phyloP scores from a whole-genome alignment of 1,140 invertebrate species.

The Drosophila tani region DNA sequence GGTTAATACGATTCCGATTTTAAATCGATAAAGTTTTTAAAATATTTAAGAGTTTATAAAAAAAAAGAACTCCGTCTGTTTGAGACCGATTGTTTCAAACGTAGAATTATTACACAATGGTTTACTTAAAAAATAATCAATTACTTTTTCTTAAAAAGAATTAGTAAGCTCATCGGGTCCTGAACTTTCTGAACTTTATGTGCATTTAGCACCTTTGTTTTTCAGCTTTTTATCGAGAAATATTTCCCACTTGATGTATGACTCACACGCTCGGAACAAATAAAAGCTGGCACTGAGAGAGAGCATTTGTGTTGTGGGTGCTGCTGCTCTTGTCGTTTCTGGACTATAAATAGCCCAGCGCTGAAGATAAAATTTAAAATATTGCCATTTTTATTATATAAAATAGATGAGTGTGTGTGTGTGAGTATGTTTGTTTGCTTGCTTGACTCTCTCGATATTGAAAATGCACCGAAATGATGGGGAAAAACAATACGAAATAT shows the following conservation, averaged over 20 bases:
- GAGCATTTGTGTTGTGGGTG: slow-evolving; percentile 44
- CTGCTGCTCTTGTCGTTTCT: slow-evolving; percentile 30
- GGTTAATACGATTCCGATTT: neutral
- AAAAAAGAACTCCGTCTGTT: too few relatives aligned
- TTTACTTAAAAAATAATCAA: neutral
- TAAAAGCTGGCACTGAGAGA: slow-evolving; percentile 16
- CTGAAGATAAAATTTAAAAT: slow-evolving; percentile 68
- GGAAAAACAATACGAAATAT: slow-evolving; percentile 51
- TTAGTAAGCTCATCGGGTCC: neutral
- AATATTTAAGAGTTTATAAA: too few relatives aligned
- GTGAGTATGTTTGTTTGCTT: neutral
- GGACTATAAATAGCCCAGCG: slow-evolving; percentile 62
- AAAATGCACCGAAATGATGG: slow-evolving; percentile 41
- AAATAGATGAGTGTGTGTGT: slow-evolving; percentile 19
- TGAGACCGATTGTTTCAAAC: too few relatives aligned
- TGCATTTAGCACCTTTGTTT: slow-evolving; percentile 54
- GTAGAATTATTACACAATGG: too few relatives aligned
- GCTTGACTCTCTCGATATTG: slow-evolving; percentile 1
- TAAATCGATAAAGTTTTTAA: neutral
- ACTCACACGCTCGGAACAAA: slow-evolving; percentile 28
- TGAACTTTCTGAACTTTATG: slow-evolving; percentile 15
- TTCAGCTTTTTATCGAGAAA: slow-evolving; percentile 37
- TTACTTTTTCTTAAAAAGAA: neutral
- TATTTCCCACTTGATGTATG: slow-evolving; percentile 47
- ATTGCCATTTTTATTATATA: slow-evolving; percentile 68